These are phyloP conservation scores for Nezara viridula DNA, from an alignment of 2,888 invertebrate species.

Conservation along the genomic window DNA sequence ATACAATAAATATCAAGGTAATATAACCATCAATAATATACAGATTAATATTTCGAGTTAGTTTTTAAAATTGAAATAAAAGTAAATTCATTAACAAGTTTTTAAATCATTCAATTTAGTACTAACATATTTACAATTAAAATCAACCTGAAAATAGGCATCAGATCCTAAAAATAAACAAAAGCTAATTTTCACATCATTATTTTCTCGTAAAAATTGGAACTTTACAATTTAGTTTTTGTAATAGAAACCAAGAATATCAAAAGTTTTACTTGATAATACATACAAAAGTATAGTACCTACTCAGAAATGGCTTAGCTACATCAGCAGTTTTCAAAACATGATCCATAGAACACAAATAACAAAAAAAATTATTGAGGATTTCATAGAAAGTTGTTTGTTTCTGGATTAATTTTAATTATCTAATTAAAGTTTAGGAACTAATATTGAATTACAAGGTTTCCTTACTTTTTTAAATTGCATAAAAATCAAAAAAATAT, in stretches of 20 bases:
- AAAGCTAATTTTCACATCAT: background rate
- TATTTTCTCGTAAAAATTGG: background rate
- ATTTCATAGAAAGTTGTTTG: background rate
- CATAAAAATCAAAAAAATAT: too few species aligned
- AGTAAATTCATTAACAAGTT: background rate
- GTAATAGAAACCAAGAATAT: background rate
- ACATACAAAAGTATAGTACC: background rate
- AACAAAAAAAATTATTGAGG: background rate
- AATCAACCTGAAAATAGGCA: background rate
- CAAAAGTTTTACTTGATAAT: background rate
- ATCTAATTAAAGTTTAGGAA: too few species aligned
- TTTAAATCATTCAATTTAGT: background rate
- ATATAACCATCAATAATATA: slow-evolving; percentile 16
- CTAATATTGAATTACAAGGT: too few species aligned
- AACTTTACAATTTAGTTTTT: background rate
- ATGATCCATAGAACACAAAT: background rate
- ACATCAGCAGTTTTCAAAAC: background rate
- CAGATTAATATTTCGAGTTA: background rate
- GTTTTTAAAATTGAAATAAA: background rate
- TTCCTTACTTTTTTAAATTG: too few species aligned
- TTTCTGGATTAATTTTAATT: too few species aligned
- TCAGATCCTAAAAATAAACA: background rate
- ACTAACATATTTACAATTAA: background rate
- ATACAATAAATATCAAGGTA: background rate
- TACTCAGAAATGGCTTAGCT: background rate